Evolutionary conservation across 2,797 vertebrate species (phyloP).

Genomic region (Eulemur albifrons): DNA sequence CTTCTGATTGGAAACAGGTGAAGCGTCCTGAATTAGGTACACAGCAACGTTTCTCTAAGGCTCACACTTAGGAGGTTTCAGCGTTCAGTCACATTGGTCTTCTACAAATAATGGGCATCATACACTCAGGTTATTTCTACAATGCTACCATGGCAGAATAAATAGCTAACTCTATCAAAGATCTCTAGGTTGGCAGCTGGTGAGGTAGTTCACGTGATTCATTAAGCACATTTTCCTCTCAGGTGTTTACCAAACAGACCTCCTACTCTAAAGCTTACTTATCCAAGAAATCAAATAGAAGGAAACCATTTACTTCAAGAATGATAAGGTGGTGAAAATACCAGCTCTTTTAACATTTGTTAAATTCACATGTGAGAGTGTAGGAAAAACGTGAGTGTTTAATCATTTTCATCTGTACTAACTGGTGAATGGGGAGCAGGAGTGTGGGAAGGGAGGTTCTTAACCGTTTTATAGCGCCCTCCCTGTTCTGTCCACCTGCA

Average conservation of each 20-base stretch:
- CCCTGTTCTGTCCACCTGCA: too few species aligned
- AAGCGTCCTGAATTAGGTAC: not conserved
- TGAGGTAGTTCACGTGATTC: slow-evolving; percentile 49
- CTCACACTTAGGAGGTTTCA: not conserved
- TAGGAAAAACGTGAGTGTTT: not conserved
- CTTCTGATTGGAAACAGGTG: not conserved
- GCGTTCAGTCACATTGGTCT: not conserved
- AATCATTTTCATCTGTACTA: not conserved
- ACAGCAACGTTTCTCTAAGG: not conserved
- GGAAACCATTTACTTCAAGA: slow-evolving; percentile 21
- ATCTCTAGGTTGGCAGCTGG: slow-evolving; percentile 4
- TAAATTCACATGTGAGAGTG: not conserved
- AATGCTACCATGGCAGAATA: slow-evolving; percentile 20
- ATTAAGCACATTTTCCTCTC: slow-evolving; percentile 49
- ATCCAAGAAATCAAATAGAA: slow-evolving; percentile 31
- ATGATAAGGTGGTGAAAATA: not conserved
- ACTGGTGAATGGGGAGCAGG: not conserved
- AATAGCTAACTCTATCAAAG: slow-evolving; percentile 55
- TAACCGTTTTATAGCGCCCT: not conserved
- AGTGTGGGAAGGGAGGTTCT: not conserved
- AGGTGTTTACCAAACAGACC: slow-evolving; percentile 28
- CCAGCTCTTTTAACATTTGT: not conserved
- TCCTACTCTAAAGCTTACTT: slow-evolving; percentile 17
- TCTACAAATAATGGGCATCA: slow-evolving; percentile 72
- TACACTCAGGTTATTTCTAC: slow-evolving; percentile 18